Evolutionary conservation across 2,888 invertebrate species (phyloP), one percentile per base, ranked within the genome.

Genomic region (Drosophila cognata): DNA sequence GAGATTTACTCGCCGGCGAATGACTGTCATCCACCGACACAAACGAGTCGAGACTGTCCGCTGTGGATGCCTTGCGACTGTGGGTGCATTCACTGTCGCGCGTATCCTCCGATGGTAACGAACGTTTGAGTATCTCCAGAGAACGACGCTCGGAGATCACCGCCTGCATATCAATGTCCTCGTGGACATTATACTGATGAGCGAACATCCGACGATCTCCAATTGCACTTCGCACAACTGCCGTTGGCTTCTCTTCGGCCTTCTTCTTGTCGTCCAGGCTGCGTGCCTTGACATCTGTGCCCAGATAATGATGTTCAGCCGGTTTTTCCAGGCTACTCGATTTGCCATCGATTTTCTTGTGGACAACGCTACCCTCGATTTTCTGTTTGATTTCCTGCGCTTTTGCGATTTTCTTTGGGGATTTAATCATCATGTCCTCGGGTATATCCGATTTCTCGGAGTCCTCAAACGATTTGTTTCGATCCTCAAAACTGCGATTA

Each of bases 281-380:
- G 88, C 95, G 95, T 0, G 96, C 95, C 89, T 96, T 96, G 0
- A 95, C 94, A 91, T 96, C 96, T 0, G 94, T 92, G 33, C 94
- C 94, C 1, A 95, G 93, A 46, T 95, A 94, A 77, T 95, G 95
- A 60, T 94, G 94, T 61, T 96, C 95, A 1, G 93, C 94, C 66
- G 95, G 95, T 87, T 95, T 94, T 79, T 96, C 96, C 66, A 96
- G 94, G 82, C 96, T 96, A 84, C 95, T 95, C 0, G 96, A 95
- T 79, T 96, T 96, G 2, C 93, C 90, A 79, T 94, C 94, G 0
- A 95, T 94, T 80, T 95, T 95, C 78, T 95, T 95, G 80, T 95
- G 95, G 6, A 95, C 89, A 7, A 95, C 95, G 91, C 94, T 94
- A 0, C 95, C 95, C 91, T 95, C 95, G 55, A 95, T 95, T 90